Base-by-base conservation (phyloP, 1,140 invertebrate genomes). In the Chironomus tepperi region DNA sequence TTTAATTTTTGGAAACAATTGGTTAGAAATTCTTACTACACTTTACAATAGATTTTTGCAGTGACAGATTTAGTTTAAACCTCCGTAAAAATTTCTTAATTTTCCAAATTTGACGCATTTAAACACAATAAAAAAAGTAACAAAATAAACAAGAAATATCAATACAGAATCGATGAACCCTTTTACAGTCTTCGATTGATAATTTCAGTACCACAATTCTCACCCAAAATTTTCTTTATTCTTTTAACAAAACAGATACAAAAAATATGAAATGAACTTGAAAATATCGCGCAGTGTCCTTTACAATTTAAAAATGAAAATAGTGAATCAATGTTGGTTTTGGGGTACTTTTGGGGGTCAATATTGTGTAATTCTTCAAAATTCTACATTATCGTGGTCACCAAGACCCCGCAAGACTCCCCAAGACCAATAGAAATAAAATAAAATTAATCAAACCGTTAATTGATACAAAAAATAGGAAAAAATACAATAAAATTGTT, bases 101-200 rank as follows among this genome's bases (percentile, higher is more conserved):
- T 57, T 12, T n/a, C 15, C 15, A 57, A 15, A 57, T 57, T 15
- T 0, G n/a, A 12, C n/a, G 5, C 47, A 57, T 5, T 57, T 5
- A 15, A 57, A 57, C 12, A n/a, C 47, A 57, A 15, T 15, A 12
- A 5, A 34, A 34, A 34, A 34, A 34, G 24, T 2, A 34, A 34
- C 5, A 34, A 34, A 57, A 57, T 57, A 57, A 57, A n/a, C 12
- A 57, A 57, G 15, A 57, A 57, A 57, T 57, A 57, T 5, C n/a
- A 57, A 57, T 15, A 70, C 7, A 16, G 15, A 70, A 70, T 70
- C 18, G 18, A 70, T 19, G 65, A 19, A 70, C 18, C 16, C 65
- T 70, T 70, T 70, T 70, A 70, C 16, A 70, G 65, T 70, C 65
- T 70, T 70, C 65, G 18, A 70, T 70, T 70, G 18, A 57, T 10